Evolutionary conservation across 2,888 invertebrate species (phyloP).

Genomic region (Bimastos eiseni): DNA sequence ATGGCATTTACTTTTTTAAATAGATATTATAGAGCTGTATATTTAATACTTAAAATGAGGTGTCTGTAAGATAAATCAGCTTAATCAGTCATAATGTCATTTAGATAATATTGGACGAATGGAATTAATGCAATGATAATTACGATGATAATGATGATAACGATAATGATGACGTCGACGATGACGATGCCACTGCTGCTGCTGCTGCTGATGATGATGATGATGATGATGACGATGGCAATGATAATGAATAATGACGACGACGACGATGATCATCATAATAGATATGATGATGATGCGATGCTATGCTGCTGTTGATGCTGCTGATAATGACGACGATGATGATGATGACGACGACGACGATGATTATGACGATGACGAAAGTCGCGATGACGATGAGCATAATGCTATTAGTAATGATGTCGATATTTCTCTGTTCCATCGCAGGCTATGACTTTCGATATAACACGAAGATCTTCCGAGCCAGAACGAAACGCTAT

Average conservation of each 20-base stretch:
- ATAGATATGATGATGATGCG: background rate
- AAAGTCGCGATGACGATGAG: background rate
- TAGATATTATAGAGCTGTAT: background rate
- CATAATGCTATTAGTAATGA: background rate
- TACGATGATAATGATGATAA: background rate
- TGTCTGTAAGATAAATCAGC: background rate
- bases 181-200: background rate
- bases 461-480: slow-evolving; percentile 38
- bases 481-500: slow-evolving; percentile 43
- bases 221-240: background rate
- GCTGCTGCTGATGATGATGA: background rate
- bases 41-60: background rate
- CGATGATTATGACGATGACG: background rate
- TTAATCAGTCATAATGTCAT: background rate
- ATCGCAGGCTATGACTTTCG: slow-evolving; percentile 43
- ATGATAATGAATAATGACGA: background rate
- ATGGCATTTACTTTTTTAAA: background rate
- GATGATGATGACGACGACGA: background rate
- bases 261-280: background rate
- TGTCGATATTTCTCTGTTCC: background rate
- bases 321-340: background rate
- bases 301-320: background rate
- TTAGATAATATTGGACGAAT: background rate
- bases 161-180: background rate
- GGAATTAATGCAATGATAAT: background rate